Percentiles rank a stretch among this genome's conserved stretches.
phyloP scores from a whole-genome alignment of 2,797 vertebrate genomes.

The Paratrypauchen microcephalus region DNA sequence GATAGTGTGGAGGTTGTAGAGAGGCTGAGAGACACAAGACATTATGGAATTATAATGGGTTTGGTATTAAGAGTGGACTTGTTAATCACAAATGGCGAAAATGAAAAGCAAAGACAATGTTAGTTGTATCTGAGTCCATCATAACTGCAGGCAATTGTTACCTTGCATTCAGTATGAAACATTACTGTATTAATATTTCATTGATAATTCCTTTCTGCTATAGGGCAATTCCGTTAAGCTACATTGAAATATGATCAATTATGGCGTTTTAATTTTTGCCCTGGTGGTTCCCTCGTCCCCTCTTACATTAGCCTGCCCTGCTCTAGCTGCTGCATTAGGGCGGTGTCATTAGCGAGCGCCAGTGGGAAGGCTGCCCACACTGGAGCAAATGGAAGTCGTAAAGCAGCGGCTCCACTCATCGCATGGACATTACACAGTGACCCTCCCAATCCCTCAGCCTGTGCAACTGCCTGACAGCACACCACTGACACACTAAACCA shows the following conservation, averaged over 20 bases:
- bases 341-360: conserved; percentile 71
- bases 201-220: conserved; percentile 56
- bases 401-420: conserved; percentile 70
- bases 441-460: conserved; percentile 71
- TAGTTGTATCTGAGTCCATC: neutral
- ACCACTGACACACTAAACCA: conserved; percentile 72
- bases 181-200: conserved; percentile 55
- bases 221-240: conserved; percentile 58
- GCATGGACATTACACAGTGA: conserved; percentile 74
- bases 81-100: conserved; percentile 9
- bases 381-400: conserved; percentile 77
- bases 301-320: conserved; percentile 64
- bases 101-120: conserved; percentile 3
- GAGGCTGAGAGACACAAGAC: conserved; percentile 8
- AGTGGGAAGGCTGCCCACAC: conserved; percentile 66
- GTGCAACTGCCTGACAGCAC: conserved; percentile 68
- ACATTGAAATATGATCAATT: conserved; percentile 75
- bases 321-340: conserved; percentile 70
- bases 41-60: conserved; percentile 30
- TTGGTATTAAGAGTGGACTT: neutral
- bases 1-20: conserved; percentile 30
- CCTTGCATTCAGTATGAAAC: conserved; percentile 29
- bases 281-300: conserved; percentile 66
- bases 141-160: neutral
- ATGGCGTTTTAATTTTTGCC: conserved; percentile 73